Base-by-base conservation (phyloP, 2,888 invertebrate species). In the Lochmaea capreae region DNA sequence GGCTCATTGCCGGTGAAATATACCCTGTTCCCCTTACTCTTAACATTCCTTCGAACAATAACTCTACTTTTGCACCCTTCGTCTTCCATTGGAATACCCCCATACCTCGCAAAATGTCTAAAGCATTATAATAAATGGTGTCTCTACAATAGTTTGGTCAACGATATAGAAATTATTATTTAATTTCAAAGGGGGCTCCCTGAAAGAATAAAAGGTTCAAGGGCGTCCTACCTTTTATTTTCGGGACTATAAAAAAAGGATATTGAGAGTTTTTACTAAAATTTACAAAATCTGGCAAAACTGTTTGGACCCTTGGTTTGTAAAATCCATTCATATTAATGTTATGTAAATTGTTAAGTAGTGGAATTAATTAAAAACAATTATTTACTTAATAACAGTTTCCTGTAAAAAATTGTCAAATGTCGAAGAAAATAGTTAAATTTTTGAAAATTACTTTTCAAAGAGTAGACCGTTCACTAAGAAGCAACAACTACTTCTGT, bases 161-260 rank as follows among this genome's bases (percentile, higher is more conserved):
- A 83, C 81, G 82, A 84, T 83, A 83, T 81, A 83, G 84, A 84
- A 84, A 83, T 84, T 83, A 84, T 82, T 83, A 83, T 84, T 83
- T 83, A 84, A 83, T 83, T 79, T 78, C 65, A 71, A 71, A 73
- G 65, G 73, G 70, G 73, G 67, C 68, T 61, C 74, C 76, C 52
- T 67, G 65, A 58, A 65, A 43, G 71, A 58, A 66, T 16, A 33
- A 16, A 43, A 26, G n/a, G 4, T 3, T 11, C 62, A 63, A 42
- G 5, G 22, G 39, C 62, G 62, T 18, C 16, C 16, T 26, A 11
- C 11, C 46, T 18, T 63, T 42, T 2, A 57, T 18, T 18, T 39
- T 39, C 33, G 33, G 33, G 33, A 8, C 33, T 39, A 33, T 33
- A 33, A 33, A 33, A 33, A 33, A 6, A 26, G 26, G 26, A 2